A percentile compares a stretch with the other conserved stretches of the same genome.
These are phyloP conservation scores for Poecilia gillii DNA, from an alignment of 2,797 vertebrate species.

Conservation along the genomic window DNA sequence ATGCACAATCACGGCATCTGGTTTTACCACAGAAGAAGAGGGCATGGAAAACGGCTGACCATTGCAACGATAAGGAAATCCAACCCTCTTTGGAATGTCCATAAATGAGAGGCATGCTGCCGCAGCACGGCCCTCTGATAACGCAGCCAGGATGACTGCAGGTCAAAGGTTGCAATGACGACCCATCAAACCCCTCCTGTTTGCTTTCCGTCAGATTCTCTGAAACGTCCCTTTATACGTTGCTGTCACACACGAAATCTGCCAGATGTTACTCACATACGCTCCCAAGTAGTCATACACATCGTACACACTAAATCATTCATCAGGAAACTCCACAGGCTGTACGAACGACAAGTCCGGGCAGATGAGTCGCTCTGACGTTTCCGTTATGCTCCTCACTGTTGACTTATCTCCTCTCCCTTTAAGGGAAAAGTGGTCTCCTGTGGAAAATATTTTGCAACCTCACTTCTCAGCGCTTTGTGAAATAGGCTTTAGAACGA, in stretches of 20 bases:
- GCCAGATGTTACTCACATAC: constrained; percentile 45
- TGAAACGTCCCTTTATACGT: constrained; percentile 36
- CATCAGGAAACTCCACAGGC: constrained; percentile 47
- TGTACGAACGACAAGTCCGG: constrained; percentile 51
- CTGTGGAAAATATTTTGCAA: constrained; percentile 45
- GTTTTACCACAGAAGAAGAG: not conserved
- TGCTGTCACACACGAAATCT: not conserved
- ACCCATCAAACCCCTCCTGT: constrained; percentile 17
- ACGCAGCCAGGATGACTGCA: constrained; percentile 28
- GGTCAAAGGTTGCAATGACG: constrained; percentile 32
- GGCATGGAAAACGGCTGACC: not conserved
- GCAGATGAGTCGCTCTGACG: constrained; percentile 44
- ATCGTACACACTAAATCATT: constrained; percentile 45
- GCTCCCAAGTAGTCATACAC: constrained; percentile 50
- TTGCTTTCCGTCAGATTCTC: constrained; percentile 56
- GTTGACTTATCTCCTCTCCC: constrained; percentile 21
- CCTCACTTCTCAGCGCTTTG: constrained; percentile 35
- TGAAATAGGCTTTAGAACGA: not conserved
- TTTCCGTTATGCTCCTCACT: constrained; percentile 27
- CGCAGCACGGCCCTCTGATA: not conserved
- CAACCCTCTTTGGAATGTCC: not conserved
- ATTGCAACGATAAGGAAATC: constrained; percentile 7
- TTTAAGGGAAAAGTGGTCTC: constrained; percentile 15
- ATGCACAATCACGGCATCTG: not conserved
- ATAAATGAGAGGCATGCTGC: constrained; percentile 11